Evolutionary conservation across 2,113 vertebrate genomes (phyloP).

Genomic region (Lagopus leucura): DNA sequence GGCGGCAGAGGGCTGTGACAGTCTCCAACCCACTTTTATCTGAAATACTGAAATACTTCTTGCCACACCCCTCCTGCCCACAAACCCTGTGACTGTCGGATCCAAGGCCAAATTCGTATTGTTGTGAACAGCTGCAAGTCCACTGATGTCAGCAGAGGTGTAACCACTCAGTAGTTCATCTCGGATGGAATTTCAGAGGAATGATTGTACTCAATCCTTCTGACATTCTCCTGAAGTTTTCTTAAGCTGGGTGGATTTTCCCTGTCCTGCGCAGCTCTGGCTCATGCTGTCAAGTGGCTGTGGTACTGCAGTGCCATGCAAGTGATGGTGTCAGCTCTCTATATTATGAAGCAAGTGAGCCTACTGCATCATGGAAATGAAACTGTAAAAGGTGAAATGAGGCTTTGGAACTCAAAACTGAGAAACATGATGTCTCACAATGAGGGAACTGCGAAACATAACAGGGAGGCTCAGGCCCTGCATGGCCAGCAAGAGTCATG

Average conservation of each 20-base stretch:
- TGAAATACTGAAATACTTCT: constrained; percentile 9
- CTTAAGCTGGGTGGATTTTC: background rate
- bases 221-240: background rate
- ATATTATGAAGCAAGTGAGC: background rate
- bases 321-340: background rate
- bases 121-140: constrained; percentile 58
- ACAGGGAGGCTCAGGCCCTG: background rate
- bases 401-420: background rate
- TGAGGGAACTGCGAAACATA: background rate
- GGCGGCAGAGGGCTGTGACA: background rate
- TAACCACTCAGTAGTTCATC: constrained; percentile 19
- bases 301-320: rapidly evolving
- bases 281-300: background rate
- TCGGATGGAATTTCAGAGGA: background rate
- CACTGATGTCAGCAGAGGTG: constrained; percentile 35
- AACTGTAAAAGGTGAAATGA: background rate
- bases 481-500: background rate
- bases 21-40: background rate
- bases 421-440: rapidly evolving
- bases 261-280: background rate
- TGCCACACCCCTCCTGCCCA: background rate
- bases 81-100: background rate
- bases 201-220: background rate
- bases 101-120: constrained; percentile 33
- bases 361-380: background rate